These are phyloP conservation scores for Mesorhabditis spiculigera DNA, from an alignment of 2,888 invertebrate genomes.

Conservation along the genomic window DNA sequence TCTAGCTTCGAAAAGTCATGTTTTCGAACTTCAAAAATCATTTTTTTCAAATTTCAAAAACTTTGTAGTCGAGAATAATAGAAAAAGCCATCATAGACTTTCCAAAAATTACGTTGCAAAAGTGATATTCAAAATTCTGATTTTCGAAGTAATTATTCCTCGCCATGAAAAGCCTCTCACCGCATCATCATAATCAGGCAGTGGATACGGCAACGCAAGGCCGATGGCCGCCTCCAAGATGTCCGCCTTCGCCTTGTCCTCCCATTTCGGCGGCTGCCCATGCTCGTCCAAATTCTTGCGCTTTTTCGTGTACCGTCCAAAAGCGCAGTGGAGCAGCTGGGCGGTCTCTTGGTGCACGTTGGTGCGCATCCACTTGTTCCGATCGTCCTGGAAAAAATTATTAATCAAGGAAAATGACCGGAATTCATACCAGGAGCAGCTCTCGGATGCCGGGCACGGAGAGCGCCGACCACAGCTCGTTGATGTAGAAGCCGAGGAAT, in stretches of 20 bases:
- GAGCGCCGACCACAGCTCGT: constrained; percentile 13
- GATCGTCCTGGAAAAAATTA: not conserved
- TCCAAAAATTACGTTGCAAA: no score
- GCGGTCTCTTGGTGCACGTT: constrained; percentile 28
- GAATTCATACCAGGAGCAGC: constrained; percentile 4
- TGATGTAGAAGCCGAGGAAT: constrained; percentile 24
- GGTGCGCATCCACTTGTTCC: constrained; percentile 24
- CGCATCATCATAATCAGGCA: constrained; percentile 33
- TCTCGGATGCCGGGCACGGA: constrained; percentile 17
- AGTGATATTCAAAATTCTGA: no score
- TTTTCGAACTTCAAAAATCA: no score
- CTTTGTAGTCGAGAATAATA: no score
- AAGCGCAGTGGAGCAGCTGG: constrained; percentile 28
- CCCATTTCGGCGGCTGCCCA: constrained; percentile 12
- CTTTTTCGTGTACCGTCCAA: constrained; percentile 23
- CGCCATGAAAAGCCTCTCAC: not conserved
- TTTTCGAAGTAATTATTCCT: not conserved
- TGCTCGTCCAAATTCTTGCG: constrained; percentile 22
- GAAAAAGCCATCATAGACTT: no score
- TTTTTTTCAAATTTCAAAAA: no score
- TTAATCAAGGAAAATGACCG: not conserved
- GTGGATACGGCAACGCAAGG: constrained; percentile 25
- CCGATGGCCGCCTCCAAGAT: constrained; percentile 10
- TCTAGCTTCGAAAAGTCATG: no score
- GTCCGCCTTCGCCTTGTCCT: not conserved